Percentiles rank a stretch among this genome's conserved stretches.
phyloP scores from a whole-genome alignment of 2,113 vertebrate species.

The Pungitius pungitius region DNA sequence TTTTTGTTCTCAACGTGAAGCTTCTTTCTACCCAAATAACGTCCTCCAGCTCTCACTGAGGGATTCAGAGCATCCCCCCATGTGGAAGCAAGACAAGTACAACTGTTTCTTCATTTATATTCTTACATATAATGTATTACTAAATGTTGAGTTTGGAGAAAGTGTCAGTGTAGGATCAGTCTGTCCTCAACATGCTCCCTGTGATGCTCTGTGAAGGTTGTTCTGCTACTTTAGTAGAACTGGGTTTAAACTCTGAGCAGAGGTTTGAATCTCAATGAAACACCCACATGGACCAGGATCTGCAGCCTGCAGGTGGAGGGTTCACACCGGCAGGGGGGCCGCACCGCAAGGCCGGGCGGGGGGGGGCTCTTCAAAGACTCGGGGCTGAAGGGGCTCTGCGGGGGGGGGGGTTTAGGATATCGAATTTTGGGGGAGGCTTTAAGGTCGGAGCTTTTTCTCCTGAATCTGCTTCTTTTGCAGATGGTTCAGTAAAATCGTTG shows the following conservation, averaged over 20 bases:
- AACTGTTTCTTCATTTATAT: too few species aligned
- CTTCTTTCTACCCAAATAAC: neutral
- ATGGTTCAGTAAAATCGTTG: neutral
- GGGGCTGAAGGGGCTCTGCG: slow-evolving; percentile 36
- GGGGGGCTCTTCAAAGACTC: slow-evolving; percentile 65
- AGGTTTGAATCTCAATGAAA: too few species aligned
- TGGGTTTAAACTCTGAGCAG: too few species aligned
- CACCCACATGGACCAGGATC: too few species aligned
- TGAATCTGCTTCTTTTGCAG: neutral
- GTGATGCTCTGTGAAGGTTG: too few species aligned
- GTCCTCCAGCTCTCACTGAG: neutral
- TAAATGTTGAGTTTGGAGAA: too few species aligned
- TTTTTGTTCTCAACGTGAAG: neutral
- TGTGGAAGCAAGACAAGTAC: too few species aligned
- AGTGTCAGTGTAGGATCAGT: too few species aligned
- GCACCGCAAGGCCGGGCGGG: slow-evolving; percentile 23
- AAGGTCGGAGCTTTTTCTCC: slow-evolving; percentile 17
- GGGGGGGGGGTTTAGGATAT: slow-evolving; percentile 24
- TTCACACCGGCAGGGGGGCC: slow-evolving; percentile 75
- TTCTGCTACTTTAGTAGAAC: too few species aligned
- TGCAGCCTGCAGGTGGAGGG: slow-evolving; percentile 36
- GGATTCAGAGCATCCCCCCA: too few species aligned
- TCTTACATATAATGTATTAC: too few species aligned
- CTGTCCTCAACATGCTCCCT: too few species aligned
- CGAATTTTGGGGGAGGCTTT: slow-evolving; percentile 29